Base-by-base conservation (phyloP, 2,888 invertebrate species). In the Brachynemurus nebulosus region DNA sequence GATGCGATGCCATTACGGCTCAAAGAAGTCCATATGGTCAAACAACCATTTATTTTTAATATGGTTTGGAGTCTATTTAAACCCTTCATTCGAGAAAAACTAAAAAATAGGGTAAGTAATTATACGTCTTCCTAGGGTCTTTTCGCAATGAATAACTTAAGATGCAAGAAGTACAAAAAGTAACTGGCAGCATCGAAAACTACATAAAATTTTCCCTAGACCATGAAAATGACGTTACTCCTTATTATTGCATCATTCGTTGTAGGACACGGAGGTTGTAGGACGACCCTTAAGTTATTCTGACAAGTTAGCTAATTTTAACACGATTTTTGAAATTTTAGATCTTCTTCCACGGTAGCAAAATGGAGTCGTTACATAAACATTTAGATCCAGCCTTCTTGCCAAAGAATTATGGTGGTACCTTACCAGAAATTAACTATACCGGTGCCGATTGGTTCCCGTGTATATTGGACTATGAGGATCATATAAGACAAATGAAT, bases 61-160 rank as follows among this genome's bases (percentile, higher is more conserved):
- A 72, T 85, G 63, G 86, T 88, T 2, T 89, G 88, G 86, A 67
- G 72, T 39, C 75, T 88, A 60, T 88, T 88, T 69, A 86, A 86
- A 63, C 86, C 86, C 7, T 80, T 88, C 58, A 77, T 88, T 53
- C 72, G 72, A 52, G 80, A 83, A 54, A 89, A 89, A 61, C 70
- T 89, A 12, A 79, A 76, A 62, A 76, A 67, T 51, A 77, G 84
- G 64, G 84, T 85, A 61, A 72, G 80, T 68, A 42, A 33, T n/a
- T n/a, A n/a, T n/a, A n/a, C n/a, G n/a, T n/a, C n/a, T n/a, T n/a
- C n/a, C n/a, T n/a, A n/a, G n/a, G n/a, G n/a, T n/a, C n/a, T n/a
- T n/a, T n/a, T n/a, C n/a, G n/a, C n/a, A n/a, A n/a, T n/a, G n/a
- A n/a, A n/a, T n/a, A n/a, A n/a, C n/a, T n/a, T n/a, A n/a, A n/a